A percentile compares a stretch with the other conserved stretches of the same genome.
These are phyloP conservation scores for Drosophila malerkotliana DNA, from an alignment of 1,140 invertebrate species.

Conservation along the genomic window DNA sequence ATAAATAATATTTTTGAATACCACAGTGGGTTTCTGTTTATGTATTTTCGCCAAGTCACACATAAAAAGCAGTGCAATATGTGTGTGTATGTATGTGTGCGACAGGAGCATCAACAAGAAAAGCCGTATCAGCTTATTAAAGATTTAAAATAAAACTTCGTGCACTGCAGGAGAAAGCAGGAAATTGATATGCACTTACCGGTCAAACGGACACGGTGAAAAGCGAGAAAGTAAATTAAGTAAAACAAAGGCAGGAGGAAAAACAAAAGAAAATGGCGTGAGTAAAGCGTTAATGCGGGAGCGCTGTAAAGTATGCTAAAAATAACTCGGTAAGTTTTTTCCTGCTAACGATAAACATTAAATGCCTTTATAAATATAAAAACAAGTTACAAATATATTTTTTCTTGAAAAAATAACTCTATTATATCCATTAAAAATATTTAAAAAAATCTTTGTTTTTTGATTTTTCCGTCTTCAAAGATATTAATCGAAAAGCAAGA, in stretches of 20 bases:
- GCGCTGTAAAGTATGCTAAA: constrained; percentile 50
- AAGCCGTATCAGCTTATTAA: constrained; percentile 61
- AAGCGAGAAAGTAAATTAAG: constrained; percentile 12
- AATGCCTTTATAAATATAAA: background rate
- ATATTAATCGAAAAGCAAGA: constrained; percentile 17
- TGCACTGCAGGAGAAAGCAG: constrained; percentile 49
- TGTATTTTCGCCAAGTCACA: constrained; percentile 19
- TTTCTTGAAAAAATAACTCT: background rate
- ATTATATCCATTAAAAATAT: background rate
- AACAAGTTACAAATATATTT: background rate
- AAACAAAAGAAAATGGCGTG: background rate
- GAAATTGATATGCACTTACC: constrained; percentile 80
- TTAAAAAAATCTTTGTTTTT: background rate
- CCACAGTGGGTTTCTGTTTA: constrained; percentile 12
- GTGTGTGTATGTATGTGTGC: constrained; percentile 15
- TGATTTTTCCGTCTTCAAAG: background rate
- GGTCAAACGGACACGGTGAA: constrained; percentile 39
- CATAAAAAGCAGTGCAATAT: constrained; percentile 67
- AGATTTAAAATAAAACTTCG: constrained; percentile 65
- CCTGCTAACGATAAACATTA: constrained; percentile 31
- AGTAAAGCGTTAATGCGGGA: constrained; percentile 3
- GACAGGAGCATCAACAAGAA: constrained; percentile 13
- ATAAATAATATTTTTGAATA: background rate
- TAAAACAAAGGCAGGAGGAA: background rate
- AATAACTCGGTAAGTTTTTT: constrained; percentile 46